phyloP scores from a whole-genome alignment of 1,140 invertebrate genomes.

The Paralvinella palmiformis region DNA sequence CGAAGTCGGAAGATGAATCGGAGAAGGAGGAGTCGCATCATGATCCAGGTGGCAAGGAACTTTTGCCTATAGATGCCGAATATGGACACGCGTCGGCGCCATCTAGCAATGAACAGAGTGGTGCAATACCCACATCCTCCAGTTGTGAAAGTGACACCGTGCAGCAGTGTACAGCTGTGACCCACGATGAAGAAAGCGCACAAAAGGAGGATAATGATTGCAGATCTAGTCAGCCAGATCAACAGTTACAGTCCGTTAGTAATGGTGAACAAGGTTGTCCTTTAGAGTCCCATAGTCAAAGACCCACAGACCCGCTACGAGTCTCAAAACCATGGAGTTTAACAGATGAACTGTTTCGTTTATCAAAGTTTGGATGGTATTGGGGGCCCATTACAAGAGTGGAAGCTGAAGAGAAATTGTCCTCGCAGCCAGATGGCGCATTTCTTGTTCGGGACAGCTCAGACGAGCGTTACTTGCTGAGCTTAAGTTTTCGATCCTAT shows the following conservation, averaged over 20 bases:
- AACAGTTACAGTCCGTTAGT: background rate
- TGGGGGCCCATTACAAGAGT: slow-evolving; percentile 61
- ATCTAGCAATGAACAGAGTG: too few species aligned
- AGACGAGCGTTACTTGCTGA: slow-evolving; percentile 63
- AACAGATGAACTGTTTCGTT: slow-evolving; percentile 55
- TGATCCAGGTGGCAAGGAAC: background rate
- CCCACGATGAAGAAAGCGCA: too few species aligned
- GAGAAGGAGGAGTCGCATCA: slow-evolving; percentile 5
- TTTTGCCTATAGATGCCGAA: slow-evolving; percentile 15
- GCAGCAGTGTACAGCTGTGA: too few species aligned
- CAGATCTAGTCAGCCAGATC: too few species aligned
- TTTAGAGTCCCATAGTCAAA: background rate
- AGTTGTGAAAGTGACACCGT: too few species aligned
- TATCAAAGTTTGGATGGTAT: slow-evolving; percentile 63
- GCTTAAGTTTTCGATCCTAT: slow-evolving; percentile 67
- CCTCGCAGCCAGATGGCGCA: slow-evolving; percentile 68
- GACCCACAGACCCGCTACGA: background rate
- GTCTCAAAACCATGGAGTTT: slow-evolving; percentile 46
- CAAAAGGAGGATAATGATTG: too few species aligned
- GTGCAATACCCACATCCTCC: too few species aligned
- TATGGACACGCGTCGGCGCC: slow-evolving; percentile 20
- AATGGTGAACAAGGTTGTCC: background rate
- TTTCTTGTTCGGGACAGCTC: slow-evolving; percentile 73
- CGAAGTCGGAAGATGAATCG: background rate
- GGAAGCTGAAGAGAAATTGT: slow-evolving; percentile 60